These are phyloP conservation scores for Glossophaga mutica DNA, from an alignment of 2,797 vertebrate species.

Conservation along the genomic window DNA sequence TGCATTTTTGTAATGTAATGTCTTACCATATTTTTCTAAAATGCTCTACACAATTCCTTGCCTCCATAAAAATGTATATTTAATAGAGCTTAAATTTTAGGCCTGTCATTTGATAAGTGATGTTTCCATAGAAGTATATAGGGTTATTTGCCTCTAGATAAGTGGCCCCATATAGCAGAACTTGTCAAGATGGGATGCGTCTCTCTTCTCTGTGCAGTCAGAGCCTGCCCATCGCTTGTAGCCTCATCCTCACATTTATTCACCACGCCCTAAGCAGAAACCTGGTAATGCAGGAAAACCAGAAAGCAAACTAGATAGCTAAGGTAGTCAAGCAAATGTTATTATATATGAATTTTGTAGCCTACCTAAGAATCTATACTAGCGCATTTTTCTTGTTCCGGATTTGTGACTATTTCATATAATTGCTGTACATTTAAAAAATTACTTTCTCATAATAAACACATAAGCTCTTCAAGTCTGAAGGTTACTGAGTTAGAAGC, in stretches of 20 bases:
- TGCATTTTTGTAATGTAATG: background rate
- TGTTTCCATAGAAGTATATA: background rate
- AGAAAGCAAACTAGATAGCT: background rate
- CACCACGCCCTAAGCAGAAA: background rate
- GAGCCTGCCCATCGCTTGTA: background rate
- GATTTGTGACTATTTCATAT: background rate
- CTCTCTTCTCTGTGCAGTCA: background rate
- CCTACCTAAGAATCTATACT: background rate
- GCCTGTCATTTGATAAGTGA: background rate
- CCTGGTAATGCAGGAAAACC: background rate
- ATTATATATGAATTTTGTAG: background rate
- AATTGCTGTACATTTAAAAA: background rate
- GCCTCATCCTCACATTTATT: background rate
- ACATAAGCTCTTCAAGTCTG: background rate
- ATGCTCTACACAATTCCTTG: background rate
- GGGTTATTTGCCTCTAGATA: background rate
- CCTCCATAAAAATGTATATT: background rate
- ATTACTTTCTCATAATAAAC: background rate
- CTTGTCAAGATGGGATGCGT: background rate
- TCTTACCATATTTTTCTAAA: conserved; percentile 18
- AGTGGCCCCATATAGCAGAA: background rate
- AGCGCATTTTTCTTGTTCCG: background rate
- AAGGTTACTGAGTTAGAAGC: background rate
- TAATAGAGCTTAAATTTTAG: background rate
- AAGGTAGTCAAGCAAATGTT: background rate